A percentile compares a stretch with the other conserved stretches of the same genome.
Conservation (phyloP, 2,797 vertebrate genomes). For the Cephalopachus bancanus region DNA sequence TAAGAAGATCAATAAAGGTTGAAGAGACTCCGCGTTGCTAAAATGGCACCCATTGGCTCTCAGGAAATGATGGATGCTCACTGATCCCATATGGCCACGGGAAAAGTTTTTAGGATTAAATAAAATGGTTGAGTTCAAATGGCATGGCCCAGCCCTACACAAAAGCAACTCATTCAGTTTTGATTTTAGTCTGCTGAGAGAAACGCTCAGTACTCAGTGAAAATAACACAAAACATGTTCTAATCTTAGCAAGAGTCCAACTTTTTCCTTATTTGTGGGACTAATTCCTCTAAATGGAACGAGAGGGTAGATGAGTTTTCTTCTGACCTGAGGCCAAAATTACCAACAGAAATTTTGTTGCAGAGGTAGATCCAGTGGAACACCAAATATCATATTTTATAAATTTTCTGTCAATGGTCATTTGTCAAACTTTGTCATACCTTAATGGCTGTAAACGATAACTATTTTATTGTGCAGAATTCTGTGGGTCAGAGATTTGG, state of each 20-base stretch:
- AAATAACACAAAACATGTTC: neutral
- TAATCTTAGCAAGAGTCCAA: neutral
- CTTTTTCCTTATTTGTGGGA: neutral
- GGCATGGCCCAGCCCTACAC: neutral
- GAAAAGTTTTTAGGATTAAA: slow-evolving; percentile 40
- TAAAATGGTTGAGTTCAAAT: slow-evolving; percentile 29
- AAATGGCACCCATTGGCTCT: neutral
- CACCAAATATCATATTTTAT: too few relatives aligned
- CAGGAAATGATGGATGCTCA: slow-evolving; percentile 68
- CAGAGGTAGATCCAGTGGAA: too few relatives aligned
- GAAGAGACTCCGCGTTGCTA: slow-evolving; percentile 62
- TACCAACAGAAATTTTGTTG: too few relatives aligned
- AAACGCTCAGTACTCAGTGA: neutral
- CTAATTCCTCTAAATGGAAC: neutral
- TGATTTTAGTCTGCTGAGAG: neutral
- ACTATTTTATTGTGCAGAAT: neutral
- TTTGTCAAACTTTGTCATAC: neutral
- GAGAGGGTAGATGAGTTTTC: neutral
- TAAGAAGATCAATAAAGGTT: slow-evolving; percentile 69
- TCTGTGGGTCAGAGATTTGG: neutral
- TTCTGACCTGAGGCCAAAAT: too few relatives aligned
- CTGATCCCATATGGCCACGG: neutral
- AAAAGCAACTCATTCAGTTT: slow-evolving; percentile 1
- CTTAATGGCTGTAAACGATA: neutral
- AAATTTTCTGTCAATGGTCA: too few relatives aligned